phyloP scores from a whole-genome alignment of 2,113 vertebrate genomes.

The Salvelinus alpinus region DNA sequence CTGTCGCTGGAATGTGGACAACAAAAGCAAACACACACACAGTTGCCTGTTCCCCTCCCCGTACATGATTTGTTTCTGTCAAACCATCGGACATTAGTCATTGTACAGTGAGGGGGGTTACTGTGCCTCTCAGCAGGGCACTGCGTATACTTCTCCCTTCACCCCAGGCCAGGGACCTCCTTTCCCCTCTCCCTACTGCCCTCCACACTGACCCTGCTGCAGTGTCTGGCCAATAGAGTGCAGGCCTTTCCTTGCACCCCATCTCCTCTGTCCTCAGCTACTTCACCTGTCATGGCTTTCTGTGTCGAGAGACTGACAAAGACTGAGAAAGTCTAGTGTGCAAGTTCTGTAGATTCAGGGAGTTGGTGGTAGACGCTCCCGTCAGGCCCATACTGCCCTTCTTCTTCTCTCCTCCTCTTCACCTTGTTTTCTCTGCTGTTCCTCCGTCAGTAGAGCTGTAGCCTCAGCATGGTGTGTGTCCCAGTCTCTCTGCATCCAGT shows the following conservation, averaged over 20 bases:
- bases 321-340: background rate
- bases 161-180: background rate
- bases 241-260: background rate
- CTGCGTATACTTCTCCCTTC: background rate
- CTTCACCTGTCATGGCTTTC: background rate
- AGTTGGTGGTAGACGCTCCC: background rate
- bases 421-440: background rate
- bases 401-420: background rate
- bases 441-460: background rate
- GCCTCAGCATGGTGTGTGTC: background rate
- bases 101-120: background rate
- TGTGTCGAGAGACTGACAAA: no score
- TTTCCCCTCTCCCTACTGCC: background rate
- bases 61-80: no score
- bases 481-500: background rate
- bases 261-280: background rate
- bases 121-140: slow-evolving; percentile 11
- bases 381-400: background rate
- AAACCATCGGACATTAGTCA: no score
- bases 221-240: background rate
- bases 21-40: slow-evolving; percentile 10
- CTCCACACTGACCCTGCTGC: background rate
- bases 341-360: background rate
- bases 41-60: no score
- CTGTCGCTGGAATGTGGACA: no score